Base-by-base conservation (phyloP, 2,797 vertebrate genomes). In the Oceanodroma leucorhoa region DNA sequence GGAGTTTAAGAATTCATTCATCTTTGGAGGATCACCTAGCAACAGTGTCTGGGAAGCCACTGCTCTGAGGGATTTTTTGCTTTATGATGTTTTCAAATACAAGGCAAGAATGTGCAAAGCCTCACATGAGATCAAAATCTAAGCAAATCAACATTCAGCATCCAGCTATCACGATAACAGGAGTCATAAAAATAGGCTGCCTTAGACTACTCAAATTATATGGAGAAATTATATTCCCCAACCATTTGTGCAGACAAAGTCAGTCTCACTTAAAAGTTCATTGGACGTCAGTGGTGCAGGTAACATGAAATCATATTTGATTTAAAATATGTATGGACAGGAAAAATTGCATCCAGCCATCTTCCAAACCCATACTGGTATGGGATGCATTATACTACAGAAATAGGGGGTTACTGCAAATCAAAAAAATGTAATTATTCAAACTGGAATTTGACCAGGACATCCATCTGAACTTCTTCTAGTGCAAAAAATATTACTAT, bases 21-120 rank as follows among this genome's bases (percentile, higher is more conserved):
- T 45, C 77, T 94, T 95, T 91, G 83, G 73, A 88, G 38, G 38
- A 62, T 91, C 64, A 77, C 95, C 91, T 95, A 96, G 95, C 88
- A 96, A 94, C 95, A 53, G 85, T 90, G 83, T 87, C 94, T 91
- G 91, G 46, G 85, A 93, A 94, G 93, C 73, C 54, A 72, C 40
- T 70, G 73, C 83, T 91, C 60, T 89, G 60, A 82, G 93, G 51
- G 29, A 48, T 86, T 96, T 90, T 94, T 77, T 55, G 81, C 66
- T 93, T 54, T 50, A 69, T 69, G 91, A 55, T 93, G 77, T 66
- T 91, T 93, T 91, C 80, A 87, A 91, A 84, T 53, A 48, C 23
- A 64, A 76, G 62, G 32, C 70, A 73, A 70, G 69, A 46, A 23
- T 53, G 83, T 64, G 62, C 32, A 82, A 72, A 84, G 38, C 65